phyloP scores from a whole-genome alignment of 1,140 invertebrate species.

The Cotesia typhae region DNA sequence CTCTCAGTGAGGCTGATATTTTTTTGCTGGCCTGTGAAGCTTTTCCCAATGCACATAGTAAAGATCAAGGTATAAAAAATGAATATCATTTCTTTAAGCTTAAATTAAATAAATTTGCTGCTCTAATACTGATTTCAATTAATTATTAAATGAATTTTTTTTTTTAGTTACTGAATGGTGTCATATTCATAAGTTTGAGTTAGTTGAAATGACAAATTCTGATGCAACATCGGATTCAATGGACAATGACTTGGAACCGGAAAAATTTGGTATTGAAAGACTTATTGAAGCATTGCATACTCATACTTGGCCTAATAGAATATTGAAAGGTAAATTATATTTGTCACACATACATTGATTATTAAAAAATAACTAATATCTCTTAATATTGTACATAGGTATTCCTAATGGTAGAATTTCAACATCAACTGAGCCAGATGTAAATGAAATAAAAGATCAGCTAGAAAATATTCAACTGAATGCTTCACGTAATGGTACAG shows the following conservation, averaged over 20 bases:
- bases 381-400: slow-evolving; percentile 20
- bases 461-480: slow-evolving; percentile 55
- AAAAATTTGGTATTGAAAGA: slow-evolving; percentile 75
- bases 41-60: slow-evolving; percentile 59
- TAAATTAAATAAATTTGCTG: background rate
- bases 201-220: slow-evolving; percentile 75
- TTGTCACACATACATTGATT: background rate
- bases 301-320: slow-evolving; percentile 80
- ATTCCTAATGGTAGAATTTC: slow-evolving; percentile 27
- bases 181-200: slow-evolving; percentile 74
- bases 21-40: slow-evolving; percentile 53
- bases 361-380: background rate
- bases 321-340: slow-evolving; percentile 69
- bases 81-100: slow-evolving; percentile 1
- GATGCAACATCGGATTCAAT: slow-evolving; percentile 60
- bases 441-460: slow-evolving; percentile 54
- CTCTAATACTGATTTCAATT: too few relatives aligned
- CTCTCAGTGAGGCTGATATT: slow-evolving; percentile 52
- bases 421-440: slow-evolving; percentile 41
- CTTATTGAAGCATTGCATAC: slow-evolving; percentile 80
- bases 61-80: slow-evolving; percentile 49
- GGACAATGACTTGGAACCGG: slow-evolving; percentile 67
- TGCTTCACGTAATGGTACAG: slow-evolving; percentile 43
- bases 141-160: slow-evolving; percentile 27
- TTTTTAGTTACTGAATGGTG: slow-evolving; percentile 71